Percentiles rank a stretch among this genome's conserved stretches.
These are phyloP conservation scores for Atherinomorus stipes DNA, from an alignment of 2,113 vertebrate genomes.

Conservation along the genomic window DNA sequence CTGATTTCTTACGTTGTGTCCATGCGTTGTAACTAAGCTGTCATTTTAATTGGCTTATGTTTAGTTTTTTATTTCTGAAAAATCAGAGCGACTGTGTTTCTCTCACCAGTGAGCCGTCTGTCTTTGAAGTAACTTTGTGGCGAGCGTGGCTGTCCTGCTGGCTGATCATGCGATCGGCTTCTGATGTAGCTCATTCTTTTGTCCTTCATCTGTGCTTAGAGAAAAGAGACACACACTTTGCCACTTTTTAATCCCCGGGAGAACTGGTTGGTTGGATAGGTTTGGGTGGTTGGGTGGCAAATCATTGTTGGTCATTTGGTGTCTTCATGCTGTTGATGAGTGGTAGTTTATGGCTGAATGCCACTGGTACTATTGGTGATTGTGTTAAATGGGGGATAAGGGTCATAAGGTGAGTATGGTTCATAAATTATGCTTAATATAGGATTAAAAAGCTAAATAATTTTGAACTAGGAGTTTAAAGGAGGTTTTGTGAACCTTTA, in stretches of 20 bases:
- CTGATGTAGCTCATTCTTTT: background rate
- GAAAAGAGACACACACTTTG: background rate
- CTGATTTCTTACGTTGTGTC: conserved; percentile 1
- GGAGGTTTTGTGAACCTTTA: background rate
- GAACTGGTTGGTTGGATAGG: conserved; percentile 7
- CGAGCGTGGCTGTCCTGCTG: conserved; percentile 3
- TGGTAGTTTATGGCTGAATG: background rate
- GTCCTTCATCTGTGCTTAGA: conserved; percentile 23
- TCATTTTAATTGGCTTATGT: conserved; percentile 28
- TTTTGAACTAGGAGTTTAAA: background rate
- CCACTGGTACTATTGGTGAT: background rate
- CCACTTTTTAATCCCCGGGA: conserved; percentile 21
- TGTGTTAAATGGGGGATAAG: background rate
- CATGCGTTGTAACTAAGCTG: conserved; percentile 1
- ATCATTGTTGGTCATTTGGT: conserved; percentile 1
- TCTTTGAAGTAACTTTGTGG: conserved; percentile 27
- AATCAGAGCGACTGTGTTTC: conserved; percentile 12
- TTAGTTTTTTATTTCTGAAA: conserved; percentile 14
- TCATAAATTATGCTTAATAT: background rate
- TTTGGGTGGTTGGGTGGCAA: background rate
- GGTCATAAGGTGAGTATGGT: background rate
- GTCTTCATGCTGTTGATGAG: conserved; percentile 10
- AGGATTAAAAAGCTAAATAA: conserved; percentile 6
- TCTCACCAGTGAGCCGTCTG: conserved; percentile 15
- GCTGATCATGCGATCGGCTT: conserved; percentile 15